Conservation (phyloP, 2,113 vertebrate species). For the Prietella phreatophila region DNA sequence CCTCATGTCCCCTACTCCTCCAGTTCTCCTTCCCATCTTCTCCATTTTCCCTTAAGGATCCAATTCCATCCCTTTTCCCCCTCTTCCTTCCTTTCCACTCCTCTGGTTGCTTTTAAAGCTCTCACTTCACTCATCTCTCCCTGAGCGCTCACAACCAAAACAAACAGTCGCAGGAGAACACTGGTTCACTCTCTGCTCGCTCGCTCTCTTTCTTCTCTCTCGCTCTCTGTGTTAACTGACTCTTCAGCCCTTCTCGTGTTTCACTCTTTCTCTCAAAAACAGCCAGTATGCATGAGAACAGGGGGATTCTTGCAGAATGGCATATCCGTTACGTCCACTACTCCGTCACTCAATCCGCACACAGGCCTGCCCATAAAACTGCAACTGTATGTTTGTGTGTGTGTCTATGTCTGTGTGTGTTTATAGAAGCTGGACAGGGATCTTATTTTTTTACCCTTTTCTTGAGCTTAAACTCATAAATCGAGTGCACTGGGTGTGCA, state of each 20-base stretch:
- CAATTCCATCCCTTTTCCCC: conserved; percentile 22
- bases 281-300: conserved; percentile 29
- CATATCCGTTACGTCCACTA: conserved; percentile 31
- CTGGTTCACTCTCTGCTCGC: conserved; percentile 35
- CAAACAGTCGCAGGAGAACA: conserved; percentile 39
- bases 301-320: conserved; percentile 36
- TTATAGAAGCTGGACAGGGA: neutral
- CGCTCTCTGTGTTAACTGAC: conserved; percentile 76
- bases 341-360: conserved; percentile 13
- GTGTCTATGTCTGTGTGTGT: neutral
- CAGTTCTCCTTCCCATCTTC: conserved; percentile 65
- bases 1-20: conserved; percentile 53
- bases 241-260: conserved; percentile 42
- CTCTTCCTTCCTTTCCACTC: conserved; percentile 33
- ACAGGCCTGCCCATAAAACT: neutral
- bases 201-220: conserved; percentile 49
- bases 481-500: neutral
- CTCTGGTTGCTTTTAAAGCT: conserved; percentile 39
- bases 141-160: conserved; percentile 34
- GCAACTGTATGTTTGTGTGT: conserved; percentile 18
- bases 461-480: neutral
- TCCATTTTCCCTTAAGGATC: conserved; percentile 39
- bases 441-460: neutral
- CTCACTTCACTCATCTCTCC: conserved; percentile 42
- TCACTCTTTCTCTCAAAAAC: conserved; percentile 43